These are phyloP conservation scores for Glandiceps talaboti DNA, from an alignment of 53 echinoderm and acorn worm species.

Conservation along the genomic window DNA sequence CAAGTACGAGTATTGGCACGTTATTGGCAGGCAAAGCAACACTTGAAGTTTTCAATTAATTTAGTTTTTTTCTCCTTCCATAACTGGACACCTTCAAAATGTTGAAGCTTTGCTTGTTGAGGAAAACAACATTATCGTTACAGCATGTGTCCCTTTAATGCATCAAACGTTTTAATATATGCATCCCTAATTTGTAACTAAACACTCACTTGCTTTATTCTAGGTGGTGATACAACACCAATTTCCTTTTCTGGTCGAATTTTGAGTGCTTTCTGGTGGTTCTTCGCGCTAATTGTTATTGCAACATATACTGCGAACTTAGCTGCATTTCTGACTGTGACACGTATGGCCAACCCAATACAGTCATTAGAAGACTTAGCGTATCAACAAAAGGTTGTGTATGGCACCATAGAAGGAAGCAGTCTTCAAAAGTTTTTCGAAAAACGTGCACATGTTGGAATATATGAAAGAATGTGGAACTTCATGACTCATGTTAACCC, in stretches of 20 bases:
- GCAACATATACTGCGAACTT: constrained; percentile 98
- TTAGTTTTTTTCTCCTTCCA: too few relatives aligned
- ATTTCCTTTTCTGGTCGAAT: constrained; percentile 91
- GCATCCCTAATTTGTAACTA: too few relatives aligned
- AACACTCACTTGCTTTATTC: too few relatives aligned
- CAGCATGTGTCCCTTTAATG: too few relatives aligned
- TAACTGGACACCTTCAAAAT: too few relatives aligned
- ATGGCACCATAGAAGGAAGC: constrained; percentile 91
- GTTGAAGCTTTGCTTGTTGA: too few relatives aligned
- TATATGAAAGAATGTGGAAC: constrained; percentile 75
- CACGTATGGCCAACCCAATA: constrained; percentile 94
- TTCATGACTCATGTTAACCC: constrained; percentile 37
- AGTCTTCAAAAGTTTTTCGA: constrained; percentile 75
- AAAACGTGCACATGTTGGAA: constrained; percentile 51
- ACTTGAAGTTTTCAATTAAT: too few relatives aligned
- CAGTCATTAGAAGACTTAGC: constrained; percentile 93
- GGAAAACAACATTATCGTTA: too few relatives aligned
- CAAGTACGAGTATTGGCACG: too few relatives aligned
- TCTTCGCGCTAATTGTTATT: constrained; percentile 92
- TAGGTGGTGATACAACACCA: constrained; percentile 91
- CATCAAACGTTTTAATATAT: too few relatives aligned
- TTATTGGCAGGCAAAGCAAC: too few relatives aligned
- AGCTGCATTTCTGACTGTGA: constrained; percentile 95
- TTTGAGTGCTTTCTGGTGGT: constrained; percentile 99
- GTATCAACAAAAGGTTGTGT: constrained; percentile 54